These are phyloP conservation scores for Zaprionus taronus DNA, from an alignment of 1,140 invertebrate species.

Conservation along the genomic window DNA sequence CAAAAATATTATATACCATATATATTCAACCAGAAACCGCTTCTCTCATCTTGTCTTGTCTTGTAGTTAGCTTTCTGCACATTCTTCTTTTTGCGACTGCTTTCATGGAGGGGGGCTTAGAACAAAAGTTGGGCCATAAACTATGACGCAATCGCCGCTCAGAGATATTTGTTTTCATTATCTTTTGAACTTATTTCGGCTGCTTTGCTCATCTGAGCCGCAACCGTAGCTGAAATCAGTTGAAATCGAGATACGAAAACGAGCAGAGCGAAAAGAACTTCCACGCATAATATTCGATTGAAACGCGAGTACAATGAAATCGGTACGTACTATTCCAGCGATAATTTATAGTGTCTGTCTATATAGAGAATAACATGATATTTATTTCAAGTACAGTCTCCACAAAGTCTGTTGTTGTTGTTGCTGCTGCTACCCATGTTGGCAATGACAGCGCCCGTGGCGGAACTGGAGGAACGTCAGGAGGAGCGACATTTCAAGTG, in stretches of 20 bases:
- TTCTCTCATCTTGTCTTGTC: not conserved
- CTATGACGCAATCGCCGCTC: constrained; percentile 69
- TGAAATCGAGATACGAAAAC: constrained; percentile 38
- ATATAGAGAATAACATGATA: not conserved
- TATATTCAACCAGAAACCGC: constrained; percentile 18
- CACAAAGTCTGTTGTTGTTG: constrained; percentile 14
- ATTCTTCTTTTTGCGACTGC: constrained; percentile 16
- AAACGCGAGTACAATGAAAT: constrained; percentile 40
- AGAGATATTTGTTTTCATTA: constrained; percentile 70
- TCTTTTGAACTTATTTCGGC: constrained; percentile 66
- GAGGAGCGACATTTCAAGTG: constrained; percentile 65
- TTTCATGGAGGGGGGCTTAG: constrained; percentile 37
- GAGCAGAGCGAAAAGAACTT: constrained; percentile 34
- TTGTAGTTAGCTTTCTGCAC: constrained; percentile 45
- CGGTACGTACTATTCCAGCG: constrained; percentile 30
- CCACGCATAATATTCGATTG: not conserved
- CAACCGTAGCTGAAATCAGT: constrained; percentile 48
- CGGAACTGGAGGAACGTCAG: constrained; percentile 48
- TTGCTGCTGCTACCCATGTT: constrained; percentile 30
- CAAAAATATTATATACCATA: not conserved
- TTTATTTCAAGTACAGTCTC: constrained; percentile 29
- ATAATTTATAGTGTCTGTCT: too few species aligned
- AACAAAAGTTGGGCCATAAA: constrained; percentile 67
- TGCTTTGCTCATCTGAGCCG: constrained; percentile 65
- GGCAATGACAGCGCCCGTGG: constrained; percentile 21